Evolutionary conservation across 92 coral and sea anemone species (phyloP).

Genomic region (Isaurus tuberculatus): DNA sequence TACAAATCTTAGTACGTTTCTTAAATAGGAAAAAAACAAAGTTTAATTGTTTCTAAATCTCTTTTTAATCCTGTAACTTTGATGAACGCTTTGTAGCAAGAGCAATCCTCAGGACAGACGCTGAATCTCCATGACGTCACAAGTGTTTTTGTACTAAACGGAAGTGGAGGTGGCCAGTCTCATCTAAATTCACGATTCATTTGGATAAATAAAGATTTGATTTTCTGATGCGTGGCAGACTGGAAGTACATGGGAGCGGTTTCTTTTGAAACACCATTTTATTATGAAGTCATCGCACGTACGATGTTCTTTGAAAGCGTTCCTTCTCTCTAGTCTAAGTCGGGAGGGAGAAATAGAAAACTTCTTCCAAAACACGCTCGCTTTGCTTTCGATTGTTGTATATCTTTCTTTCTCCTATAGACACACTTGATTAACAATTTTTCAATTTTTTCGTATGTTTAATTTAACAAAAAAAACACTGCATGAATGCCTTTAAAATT

Average conservation of each 20-base stretch:
- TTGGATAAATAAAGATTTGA: conserved; percentile 19
- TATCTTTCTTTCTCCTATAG: too few relatives aligned
- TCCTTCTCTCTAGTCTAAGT: too few relatives aligned
- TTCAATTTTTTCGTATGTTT: too few relatives aligned
- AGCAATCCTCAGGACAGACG: not conserved
- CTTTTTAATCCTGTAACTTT: conserved; percentile 29
- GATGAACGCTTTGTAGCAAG: not conserved
- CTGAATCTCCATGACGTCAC: conserved; percentile 35
- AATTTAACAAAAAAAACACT: too few relatives aligned
- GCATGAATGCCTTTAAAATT: too few relatives aligned
- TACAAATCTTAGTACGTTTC: conserved; percentile 32
- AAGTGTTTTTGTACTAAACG: conserved; percentile 12
- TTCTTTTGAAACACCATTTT: conserved; percentile 11
- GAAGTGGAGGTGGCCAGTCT: conserved; percentile 10
- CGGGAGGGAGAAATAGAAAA: too few relatives aligned
- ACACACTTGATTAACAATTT: too few relatives aligned
- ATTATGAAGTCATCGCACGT: not conserved
- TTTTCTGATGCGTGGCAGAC: conserved; percentile 6
- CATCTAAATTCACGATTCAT: conserved; percentile 7
- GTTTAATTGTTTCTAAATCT: conserved; percentile 1
- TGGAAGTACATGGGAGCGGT: conserved; percentile 38
- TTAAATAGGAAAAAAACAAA: not conserved
- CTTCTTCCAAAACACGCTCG: too few relatives aligned
- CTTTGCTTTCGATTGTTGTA: too few relatives aligned
- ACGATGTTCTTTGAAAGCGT: not conserved